Evolutionary conservation across 2,888 invertebrate species (phyloP).

Genomic region (Cephus pygmeus): DNA sequence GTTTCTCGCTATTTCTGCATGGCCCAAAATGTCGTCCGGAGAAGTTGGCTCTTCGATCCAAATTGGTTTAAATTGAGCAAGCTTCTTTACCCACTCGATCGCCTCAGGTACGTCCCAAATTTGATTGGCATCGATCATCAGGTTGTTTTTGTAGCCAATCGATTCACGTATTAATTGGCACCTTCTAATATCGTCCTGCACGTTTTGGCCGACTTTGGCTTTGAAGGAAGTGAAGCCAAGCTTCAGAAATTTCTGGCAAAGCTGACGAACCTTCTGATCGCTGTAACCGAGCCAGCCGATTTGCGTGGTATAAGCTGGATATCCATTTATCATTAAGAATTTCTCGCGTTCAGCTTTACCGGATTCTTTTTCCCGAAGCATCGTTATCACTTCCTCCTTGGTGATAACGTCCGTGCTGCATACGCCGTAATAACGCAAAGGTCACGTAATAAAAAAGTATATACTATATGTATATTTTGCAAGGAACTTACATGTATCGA

Average conservation of each 20-base stretch:
- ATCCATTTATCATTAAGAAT: constrained; percentile 75
- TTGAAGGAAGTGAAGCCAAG: constrained; percentile 87
- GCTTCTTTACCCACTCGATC: constrained; percentile 85
- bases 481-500: constrained; percentile 71
- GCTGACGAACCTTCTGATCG: constrained; percentile 76
- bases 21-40: constrained; percentile 91
- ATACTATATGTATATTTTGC: background rate
- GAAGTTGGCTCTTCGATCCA: constrained; percentile 97
- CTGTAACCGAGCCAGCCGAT: constrained; percentile 91
- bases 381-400: constrained; percentile 81
- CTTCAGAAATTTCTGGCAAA: constrained; percentile 79
- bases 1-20: constrained; percentile 81
- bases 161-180: constrained; percentile 78
- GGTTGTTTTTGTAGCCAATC: constrained; percentile 79
- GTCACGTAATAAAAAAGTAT: background rate
- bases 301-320: constrained; percentile 90
- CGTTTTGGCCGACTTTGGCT: constrained; percentile 86
- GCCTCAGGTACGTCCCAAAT: constrained; percentile 89
- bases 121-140: constrained; percentile 93
- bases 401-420: constrained; percentile 86
- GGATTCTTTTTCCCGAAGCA: constrained; percentile 72
- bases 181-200: constrained; percentile 81
- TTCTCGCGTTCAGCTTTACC: constrained; percentile 75
- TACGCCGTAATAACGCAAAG: constrained; percentile 9
- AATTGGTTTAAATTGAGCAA: constrained; percentile 78